These are phyloP conservation scores for Phenganax subtilis DNA, from an alignment of 92 coral and sea anemone genomes.

Conservation along the genomic window DNA sequence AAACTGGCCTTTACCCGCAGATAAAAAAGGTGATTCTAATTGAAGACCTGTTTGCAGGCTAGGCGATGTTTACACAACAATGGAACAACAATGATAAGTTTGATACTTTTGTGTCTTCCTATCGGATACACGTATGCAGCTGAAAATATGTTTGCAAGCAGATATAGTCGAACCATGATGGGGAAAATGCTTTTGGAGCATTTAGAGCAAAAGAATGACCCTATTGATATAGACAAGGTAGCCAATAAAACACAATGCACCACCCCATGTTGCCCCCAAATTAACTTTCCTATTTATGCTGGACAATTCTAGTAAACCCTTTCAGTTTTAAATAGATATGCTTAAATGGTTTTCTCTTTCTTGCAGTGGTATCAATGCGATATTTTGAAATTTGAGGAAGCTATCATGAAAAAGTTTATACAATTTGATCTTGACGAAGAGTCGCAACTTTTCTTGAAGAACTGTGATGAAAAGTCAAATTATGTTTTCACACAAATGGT, in stretches of 20 bases:
- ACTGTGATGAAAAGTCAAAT: slow-evolving; percentile 76
- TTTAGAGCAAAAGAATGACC: slow-evolving; percentile 54
- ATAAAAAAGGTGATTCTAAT: too few species aligned
- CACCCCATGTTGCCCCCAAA: not conserved
- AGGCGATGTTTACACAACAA: too few species aligned
- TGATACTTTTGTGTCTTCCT: too few species aligned
- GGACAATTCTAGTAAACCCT: not conserved
- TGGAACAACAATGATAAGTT: too few species aligned
- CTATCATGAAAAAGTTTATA: slow-evolving; percentile 56
- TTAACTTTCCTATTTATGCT: not conserved
- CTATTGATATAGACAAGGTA: slow-evolving; percentile 37
- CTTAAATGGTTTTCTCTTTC: not conserved
- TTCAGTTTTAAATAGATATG: not conserved
- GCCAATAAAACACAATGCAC: not conserved
- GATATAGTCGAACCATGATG: slow-evolving; percentile 73
- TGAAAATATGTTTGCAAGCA: slow-evolving; percentile 65
- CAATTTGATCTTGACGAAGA: slow-evolving; percentile 83
- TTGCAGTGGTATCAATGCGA: slow-evolving; percentile 76
- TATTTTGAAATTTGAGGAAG: slow-evolving; percentile 45
- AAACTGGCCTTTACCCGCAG: too few species aligned
- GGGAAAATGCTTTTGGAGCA: slow-evolving; percentile 68
- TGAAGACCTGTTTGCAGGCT: too few species aligned
- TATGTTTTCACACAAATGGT: slow-evolving; percentile 78
- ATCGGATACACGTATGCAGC: not conserved
- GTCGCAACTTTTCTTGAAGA: slow-evolving; percentile 65